A percentile compares a stretch with the other conserved stretches of the same genome.
These are phyloP conservation scores for Staurois parvus DNA, from an alignment of 2,797 vertebrate genomes.

Conservation along the genomic window DNA sequence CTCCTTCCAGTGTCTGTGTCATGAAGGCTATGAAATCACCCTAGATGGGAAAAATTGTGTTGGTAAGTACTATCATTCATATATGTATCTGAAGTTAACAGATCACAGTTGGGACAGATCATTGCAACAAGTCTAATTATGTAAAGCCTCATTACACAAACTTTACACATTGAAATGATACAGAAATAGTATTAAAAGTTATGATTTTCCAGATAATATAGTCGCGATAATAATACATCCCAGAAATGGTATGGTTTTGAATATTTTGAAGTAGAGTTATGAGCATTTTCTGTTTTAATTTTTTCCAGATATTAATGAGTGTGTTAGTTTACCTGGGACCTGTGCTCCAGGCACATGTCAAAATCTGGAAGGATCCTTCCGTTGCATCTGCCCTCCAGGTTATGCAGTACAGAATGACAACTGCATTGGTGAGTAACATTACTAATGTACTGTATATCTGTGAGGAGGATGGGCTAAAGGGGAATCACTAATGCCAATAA, in stretches of 20 bases:
- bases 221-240: too few relatives aligned
- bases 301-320: slow-evolving; percentile 87
- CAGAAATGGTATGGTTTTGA: too few relatives aligned
- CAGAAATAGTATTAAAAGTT: neutral
- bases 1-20: slow-evolving; percentile 93
- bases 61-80: slow-evolving; percentile 77
- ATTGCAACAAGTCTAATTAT: neutral
- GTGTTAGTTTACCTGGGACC: slow-evolving; percentile 83
- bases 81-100: neutral
- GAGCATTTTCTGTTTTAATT: neutral
- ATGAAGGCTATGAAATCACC: slow-evolving; percentile 90
- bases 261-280: too few relatives aligned
- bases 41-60: slow-evolving; percentile 90
- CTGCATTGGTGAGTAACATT: slow-evolving; percentile 83
- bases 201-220: neutral
- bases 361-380: slow-evolving; percentile 93
- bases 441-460: neutral
- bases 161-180: neutral
- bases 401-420: slow-evolving; percentile 91
- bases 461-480: neutral
- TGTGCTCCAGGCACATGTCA: slow-evolving; percentile 94
- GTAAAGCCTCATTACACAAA: neutral
- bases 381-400: slow-evolving; percentile 90
- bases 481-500: neutral
- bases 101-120: neutral